A percentile compares a stretch with the other conserved stretches of the same genome.
Conservation (phyloP, 2,113 vertebrate genomes). For the Jacana jacana region DNA sequence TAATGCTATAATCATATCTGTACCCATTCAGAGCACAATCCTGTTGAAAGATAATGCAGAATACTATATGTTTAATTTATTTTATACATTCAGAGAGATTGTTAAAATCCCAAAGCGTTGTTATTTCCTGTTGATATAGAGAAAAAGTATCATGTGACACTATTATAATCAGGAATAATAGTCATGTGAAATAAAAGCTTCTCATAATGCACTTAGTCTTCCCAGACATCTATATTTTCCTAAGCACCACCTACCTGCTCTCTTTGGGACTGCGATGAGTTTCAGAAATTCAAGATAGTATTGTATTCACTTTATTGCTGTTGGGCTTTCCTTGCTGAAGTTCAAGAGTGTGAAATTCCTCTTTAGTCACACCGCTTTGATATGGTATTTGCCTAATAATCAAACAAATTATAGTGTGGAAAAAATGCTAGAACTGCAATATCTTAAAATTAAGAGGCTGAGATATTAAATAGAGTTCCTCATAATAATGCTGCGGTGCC, state of each 20-base stretch:
- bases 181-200: conserved; percentile 23
- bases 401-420: conserved; percentile 70
- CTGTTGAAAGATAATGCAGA: conserved; percentile 16
- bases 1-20: conserved; percentile 34
- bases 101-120: conserved; percentile 20
- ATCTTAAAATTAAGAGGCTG: conserved; percentile 63
- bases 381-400: conserved; percentile 68
- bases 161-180: conserved; percentile 50
- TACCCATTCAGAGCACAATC: not conserved
- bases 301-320: conserved; percentile 72
- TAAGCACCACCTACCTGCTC: conserved; percentile 14
- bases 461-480: conserved; percentile 59
- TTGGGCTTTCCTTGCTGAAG: conserved; percentile 70
- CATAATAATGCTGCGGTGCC: conserved; percentile 3
- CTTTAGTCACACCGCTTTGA: conserved; percentile 77
- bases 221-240: conserved; percentile 1
- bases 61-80: conserved; percentile 56
- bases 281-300: conserved; percentile 63
- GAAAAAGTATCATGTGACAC: not conserved
- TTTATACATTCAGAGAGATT: conserved; percentile 16
- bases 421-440: conserved; percentile 63
- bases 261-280: conserved; percentile 60
- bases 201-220: not conserved
- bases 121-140: conserved; percentile 9
- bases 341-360: conserved; percentile 74